Base-by-base conservation (phyloP, 1,140 invertebrate genomes). In the Trichonephila clavipes region DNA sequence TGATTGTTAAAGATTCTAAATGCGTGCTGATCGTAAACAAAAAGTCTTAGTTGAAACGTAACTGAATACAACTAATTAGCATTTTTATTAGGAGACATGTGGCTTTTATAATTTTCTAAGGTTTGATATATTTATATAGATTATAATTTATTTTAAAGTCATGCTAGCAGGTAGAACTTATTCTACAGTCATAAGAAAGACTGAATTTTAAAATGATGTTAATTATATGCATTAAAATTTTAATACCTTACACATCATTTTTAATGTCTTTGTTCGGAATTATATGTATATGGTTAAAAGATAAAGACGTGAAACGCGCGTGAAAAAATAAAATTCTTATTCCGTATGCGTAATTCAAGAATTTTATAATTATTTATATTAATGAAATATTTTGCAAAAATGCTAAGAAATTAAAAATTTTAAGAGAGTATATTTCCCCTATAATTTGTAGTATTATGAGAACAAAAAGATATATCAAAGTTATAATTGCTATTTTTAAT, bases 1-100 rank as follows among this genome's bases (percentile, higher is more conserved):
- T 16, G 58, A 85, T 85, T 24, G 83, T 85, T 85, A 16, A 61
- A 8, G n/a, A 85, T 85, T 77, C 72, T 6, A 77, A 40, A 40
- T 77, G 72, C 34, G 16, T 77, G 28, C 28, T 40, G 18, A 16
- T 18, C 18, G 72, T 77, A 77, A 77, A 77, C 12, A 77, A 77
- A 77, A 77, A 77, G 12, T 77, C 72, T 19, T 28, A 77, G 24
- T 77, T 40, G 18, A 77, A 77, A 77, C 18, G 12, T 77, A 77
- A 77, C 34, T 40, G 34, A 77, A 77, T 77, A 18, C 24, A 6
- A 77, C 14, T 18, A 77, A 77, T 77, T 77, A 77, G 34, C 72
- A 77, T 77, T 77, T 77, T 77, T 77, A 77, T 77, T 77, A 28
- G 72, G 28, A 77, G 72, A 77, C 72, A 77, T 77, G 72, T 28